These are phyloP conservation scores for Sceliomorpha sp. DNA, from an alignment of 2,888 invertebrate species.

Conservation along the genomic window DNA sequence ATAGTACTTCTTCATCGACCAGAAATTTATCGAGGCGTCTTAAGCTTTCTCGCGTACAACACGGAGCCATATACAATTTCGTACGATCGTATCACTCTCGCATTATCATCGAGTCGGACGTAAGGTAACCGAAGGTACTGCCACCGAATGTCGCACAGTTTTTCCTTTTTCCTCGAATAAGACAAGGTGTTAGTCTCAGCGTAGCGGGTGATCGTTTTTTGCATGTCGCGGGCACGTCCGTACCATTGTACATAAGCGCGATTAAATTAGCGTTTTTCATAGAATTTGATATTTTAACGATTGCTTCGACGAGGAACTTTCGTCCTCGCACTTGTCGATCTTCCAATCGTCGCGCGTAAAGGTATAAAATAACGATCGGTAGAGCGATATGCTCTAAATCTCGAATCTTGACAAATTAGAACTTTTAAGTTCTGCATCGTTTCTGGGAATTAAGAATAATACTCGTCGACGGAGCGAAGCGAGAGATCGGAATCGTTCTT, in stretches of 20 bases:
- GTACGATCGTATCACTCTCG: conserved; percentile 8
- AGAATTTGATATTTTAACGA: conserved; percentile 55
- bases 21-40: background rate
- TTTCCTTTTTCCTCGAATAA: conserved; percentile 14
- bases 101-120: conserved; percentile 5
- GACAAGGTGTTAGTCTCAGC: conserved; percentile 10
- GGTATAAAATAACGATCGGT: no score
- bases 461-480: no score
- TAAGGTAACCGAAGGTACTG: conserved; percentile 37
- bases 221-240: conserved; percentile 37
- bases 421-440: no score
- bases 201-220: conserved; percentile 24
- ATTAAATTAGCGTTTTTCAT: conserved; percentile 47
- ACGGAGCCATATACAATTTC: conserved; percentile 1
- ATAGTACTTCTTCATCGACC: conserved; percentile 1
- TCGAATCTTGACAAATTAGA: no score
- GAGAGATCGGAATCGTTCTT: no score
- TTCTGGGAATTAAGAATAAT: no score
- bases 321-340: no score
- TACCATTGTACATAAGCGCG: conserved; percentile 48
- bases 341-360: no score
- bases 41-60: no score
- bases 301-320: conserved; percentile 26
- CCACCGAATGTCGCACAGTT: conserved; percentile 38
- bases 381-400: no score